Conservation (phyloP, 2,888 invertebrate species). For the Polydesmus complanatus region DNA sequence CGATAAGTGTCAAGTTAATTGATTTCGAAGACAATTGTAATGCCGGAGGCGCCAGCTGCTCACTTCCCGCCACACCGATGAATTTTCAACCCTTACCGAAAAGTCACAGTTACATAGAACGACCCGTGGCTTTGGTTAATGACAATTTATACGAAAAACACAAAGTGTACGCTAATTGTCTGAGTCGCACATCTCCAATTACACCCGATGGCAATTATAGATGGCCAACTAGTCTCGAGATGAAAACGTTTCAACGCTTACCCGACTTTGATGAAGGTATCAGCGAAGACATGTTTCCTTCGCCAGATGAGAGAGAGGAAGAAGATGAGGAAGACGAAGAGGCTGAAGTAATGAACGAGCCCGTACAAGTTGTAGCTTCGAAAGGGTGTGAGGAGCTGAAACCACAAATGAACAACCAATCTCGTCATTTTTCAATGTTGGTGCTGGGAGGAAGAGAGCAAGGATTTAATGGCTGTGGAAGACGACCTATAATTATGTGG, state of each 20-base stretch:
- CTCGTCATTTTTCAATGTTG: slow-evolving; percentile 42
- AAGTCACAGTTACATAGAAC: slow-evolving; percentile 2
- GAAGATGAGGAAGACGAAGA: not conserved
- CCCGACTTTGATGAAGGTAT: slow-evolving; percentile 10
- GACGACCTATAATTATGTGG: slow-evolving; percentile 65
- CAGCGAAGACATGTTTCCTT: slow-evolving; percentile 10
- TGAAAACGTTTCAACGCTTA: slow-evolving; percentile 7
- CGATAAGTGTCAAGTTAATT: slow-evolving; percentile 8
- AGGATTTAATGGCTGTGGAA: slow-evolving; percentile 58
- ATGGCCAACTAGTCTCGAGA: slow-evolving; percentile 7
- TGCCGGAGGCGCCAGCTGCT: not conserved
- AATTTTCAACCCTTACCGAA: slow-evolving; percentile 1
- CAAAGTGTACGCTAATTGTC: slow-evolving; percentile 21
- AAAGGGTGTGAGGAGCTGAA: too few relatives aligned
- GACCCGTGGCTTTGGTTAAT: not conserved
- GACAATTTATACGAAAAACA: slow-evolving; percentile 20
- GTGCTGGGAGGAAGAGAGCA: slow-evolving; percentile 67
- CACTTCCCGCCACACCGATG: slow-evolving; percentile 1
- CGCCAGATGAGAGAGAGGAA: not conserved
- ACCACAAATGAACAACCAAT: not conserved
- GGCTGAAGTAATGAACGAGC: not conserved
- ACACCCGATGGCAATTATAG: slow-evolving; percentile 8
- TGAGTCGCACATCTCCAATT: slow-evolving; percentile 16
- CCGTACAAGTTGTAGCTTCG: not conserved
- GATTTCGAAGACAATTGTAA: slow-evolving; percentile 9